Base-by-base conservation (phyloP, 2,888 invertebrate species). In the Yponomeuta cagnagella region DNA sequence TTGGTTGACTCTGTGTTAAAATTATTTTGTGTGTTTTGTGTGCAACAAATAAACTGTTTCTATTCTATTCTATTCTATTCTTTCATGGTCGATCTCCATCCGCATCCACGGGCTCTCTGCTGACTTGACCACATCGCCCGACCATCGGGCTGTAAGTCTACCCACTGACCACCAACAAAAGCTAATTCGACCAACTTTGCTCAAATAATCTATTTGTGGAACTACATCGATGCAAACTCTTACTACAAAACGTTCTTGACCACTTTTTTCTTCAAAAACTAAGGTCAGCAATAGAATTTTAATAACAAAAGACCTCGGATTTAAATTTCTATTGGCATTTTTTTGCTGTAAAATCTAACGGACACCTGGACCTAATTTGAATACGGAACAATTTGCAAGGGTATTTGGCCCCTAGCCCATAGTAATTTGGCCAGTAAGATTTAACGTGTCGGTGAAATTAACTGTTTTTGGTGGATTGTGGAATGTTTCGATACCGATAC, bases 321-420 rank as follows among this genome's bases (percentile, higher is more conserved):
- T 74, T 70, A 72, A 71, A 63, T 71, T 71, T 73, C 73, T 76
- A 79, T 81, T 79, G 75, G 80, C 75, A 73, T 73, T 79, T 82
- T 84, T 83, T 80, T 77, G 77, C 72, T 71, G 72, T 73, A 68
- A 75, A 75, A 76, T 74, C 74, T 75, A 76, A 77, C 75, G 81
- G 83, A 78, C 88, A 89, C 85, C 88, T 88, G 88, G 87, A 73
- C 68, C 73, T 76, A 63, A 79, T 82, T 82, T 82, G 78, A 80
- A 82, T 79, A 70, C 75, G 73, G 78, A 76, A 65, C 31, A 33
- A 31, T 65, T 65, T 43, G 43, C 31, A 31, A 10, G 33, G 65
- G 65, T 65, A 23, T 31, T 65, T 65, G n/a, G 65, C 1, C 30
- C 33, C 33, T 12, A 65, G 31, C 63, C 63, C 23, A n/a, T n/a